These are phyloP conservation scores for Tipula vernalis DNA, from an alignment of 2,888 invertebrate species.

Conservation along the genomic window DNA sequence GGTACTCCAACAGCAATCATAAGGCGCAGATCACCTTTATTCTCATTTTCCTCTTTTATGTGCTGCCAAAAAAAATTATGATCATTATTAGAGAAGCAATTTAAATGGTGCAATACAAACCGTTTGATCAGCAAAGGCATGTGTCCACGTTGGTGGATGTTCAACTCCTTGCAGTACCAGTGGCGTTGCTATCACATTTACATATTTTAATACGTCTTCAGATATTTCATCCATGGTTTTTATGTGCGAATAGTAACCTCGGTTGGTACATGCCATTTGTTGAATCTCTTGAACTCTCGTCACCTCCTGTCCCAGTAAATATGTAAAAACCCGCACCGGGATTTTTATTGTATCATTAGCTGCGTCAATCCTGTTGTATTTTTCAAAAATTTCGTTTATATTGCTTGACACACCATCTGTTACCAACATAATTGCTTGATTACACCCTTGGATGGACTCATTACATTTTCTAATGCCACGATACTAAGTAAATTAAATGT, in stretches of 20 bases:
- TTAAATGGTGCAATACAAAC: slow-evolving; percentile 37
- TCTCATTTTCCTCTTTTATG: slow-evolving; percentile 10
- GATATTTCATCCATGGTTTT: slow-evolving; percentile 91
- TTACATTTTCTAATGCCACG: slow-evolving; percentile 41
- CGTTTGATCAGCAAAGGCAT: slow-evolving; percentile 78
- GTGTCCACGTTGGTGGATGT: slow-evolving; percentile 89
- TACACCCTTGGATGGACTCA: slow-evolving; percentile 55
- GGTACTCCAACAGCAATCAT: slow-evolving; percentile 89
- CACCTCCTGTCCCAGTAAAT: slow-evolving; percentile 87
- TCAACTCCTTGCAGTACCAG: slow-evolving; percentile 58
- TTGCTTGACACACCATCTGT: slow-evolving; percentile 91
- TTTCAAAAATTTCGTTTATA: slow-evolving; percentile 69
- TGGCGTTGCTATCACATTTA: slow-evolving; percentile 83
- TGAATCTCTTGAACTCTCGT: slow-evolving; percentile 78
- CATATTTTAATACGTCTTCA: slow-evolving; percentile 91
- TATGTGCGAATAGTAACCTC: slow-evolving; percentile 91
- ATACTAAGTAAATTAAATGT: slow-evolving; percentile 28
- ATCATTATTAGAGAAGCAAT: not conserved
- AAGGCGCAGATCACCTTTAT: slow-evolving; percentile 38
- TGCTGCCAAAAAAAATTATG: not conserved
- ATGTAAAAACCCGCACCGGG: slow-evolving; percentile 89
- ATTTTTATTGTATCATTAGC: slow-evolving; percentile 48
- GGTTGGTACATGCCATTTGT: slow-evolving; percentile 91
- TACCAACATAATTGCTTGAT: slow-evolving; percentile 92
- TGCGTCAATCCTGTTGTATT: slow-evolving; percentile 58